A percentile compares a stretch with the other conserved stretches of the same genome.
Conservation (phyloP, 2,113 vertebrate species). For the Antechinus stuartii region DNA sequence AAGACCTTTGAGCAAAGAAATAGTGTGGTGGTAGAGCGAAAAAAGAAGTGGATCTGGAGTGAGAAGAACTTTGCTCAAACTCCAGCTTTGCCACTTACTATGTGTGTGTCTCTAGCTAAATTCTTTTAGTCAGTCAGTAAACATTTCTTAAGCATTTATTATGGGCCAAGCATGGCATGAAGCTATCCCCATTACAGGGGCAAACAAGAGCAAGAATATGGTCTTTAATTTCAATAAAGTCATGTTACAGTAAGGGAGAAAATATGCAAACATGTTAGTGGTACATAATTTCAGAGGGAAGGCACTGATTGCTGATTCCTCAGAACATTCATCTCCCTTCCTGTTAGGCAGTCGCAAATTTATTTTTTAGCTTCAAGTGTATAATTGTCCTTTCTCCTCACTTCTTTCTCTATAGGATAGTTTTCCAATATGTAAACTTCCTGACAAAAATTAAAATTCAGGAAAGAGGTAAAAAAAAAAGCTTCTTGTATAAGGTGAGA, state of each 20-base stretch:
- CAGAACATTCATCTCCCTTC: neutral
- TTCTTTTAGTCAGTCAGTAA: neutral
- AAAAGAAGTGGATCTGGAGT: neutral
- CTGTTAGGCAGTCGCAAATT: neutral
- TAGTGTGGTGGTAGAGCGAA: no score
- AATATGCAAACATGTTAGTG: neutral
- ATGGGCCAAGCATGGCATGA: neutral
- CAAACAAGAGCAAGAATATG: neutral
- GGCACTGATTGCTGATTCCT: neutral
- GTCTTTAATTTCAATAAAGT: neutral
- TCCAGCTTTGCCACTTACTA: neutral
- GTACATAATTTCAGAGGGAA: neutral
- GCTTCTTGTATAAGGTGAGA: neutral
- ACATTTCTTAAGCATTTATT: neutral
- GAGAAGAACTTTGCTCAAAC: neutral
- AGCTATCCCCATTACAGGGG: neutral
- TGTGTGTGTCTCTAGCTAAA: neutral
- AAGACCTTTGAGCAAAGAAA: neutral
- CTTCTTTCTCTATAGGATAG: neutral
- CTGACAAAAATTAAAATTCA: neutral
- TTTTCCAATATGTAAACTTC: neutral
- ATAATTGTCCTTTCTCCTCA: neutral
- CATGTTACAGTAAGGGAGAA: neutral
- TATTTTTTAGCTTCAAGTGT: neutral
- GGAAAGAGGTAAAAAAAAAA: neutral